Evolutionary conservation across 2,797 vertebrate species (phyloP).

Genomic region (Falco cherrug): DNA sequence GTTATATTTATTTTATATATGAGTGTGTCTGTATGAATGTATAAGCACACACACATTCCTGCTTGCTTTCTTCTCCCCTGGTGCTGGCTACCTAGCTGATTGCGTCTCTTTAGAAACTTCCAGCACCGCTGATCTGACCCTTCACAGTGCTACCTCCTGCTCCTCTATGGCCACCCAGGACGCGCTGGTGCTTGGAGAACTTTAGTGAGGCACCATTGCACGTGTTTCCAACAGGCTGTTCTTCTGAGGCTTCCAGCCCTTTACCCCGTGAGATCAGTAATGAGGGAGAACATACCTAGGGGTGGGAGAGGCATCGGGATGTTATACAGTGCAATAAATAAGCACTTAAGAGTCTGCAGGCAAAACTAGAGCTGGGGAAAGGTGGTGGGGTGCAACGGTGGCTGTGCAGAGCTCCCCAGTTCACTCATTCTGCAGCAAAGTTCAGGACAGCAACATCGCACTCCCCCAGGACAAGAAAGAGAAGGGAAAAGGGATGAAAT

Average conservation of each 20-base stretch:
- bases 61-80: rapidly evolving
- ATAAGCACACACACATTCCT: not conserved
- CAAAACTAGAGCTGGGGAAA: not conserved
- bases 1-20: not conserved
- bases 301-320: not conserved
- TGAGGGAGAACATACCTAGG: not conserved
- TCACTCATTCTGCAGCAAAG: not conserved
- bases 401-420: not conserved
- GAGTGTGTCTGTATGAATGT: not conserved
- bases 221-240: not conserved
- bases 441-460: not conserved
- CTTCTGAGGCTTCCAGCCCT: not conserved
- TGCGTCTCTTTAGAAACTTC: not conserved
- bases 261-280: not conserved
- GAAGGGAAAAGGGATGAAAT: not conserved
- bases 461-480: not conserved
- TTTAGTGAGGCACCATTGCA: not conserved
- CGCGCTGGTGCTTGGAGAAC: not conserved
- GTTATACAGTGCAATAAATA: rapidly evolving
- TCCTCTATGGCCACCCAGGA: not conserved
- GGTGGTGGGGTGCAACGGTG: not conserved
- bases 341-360: not conserved
- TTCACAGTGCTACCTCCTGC: not conserved
- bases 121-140: not conserved
- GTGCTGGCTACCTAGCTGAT: not conserved